Evolutionary conservation across 2,797 vertebrate genomes (phyloP), one percentile per base, ranked within the genome.

Genomic region (Sebastes variabilis): DNA sequence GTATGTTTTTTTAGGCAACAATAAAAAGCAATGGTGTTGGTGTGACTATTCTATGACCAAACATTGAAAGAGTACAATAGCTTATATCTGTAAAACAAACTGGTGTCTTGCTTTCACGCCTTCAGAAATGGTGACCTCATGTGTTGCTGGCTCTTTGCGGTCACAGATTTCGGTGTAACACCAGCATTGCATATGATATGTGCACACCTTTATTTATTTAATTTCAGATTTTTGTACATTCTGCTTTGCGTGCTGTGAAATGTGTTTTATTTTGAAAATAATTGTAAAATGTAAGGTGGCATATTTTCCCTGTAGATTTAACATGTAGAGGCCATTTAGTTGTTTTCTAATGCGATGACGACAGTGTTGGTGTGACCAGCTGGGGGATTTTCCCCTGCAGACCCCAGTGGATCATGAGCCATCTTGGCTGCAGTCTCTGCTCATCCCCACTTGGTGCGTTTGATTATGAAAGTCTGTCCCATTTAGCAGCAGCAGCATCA

Each of bases 371-470:
- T 78, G 74, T 18, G 52, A 79, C 25, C 58, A 82, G 79, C 66
- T 79, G 60, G 36, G 36, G 80, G 52, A 56, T 84, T 84, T 87
- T 80, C 60, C 73, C 70, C 61, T 4, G 6, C 52, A 68, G 56
- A 82, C 62, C 52, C 5, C 12, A 29, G 38, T 42, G 82, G 66
- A 86, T 49, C 46, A 49, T 82, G 62, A 85, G 66, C 75, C 58
- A 55, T 86, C 75, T 84, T 76, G 59, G 58, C 72, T 82, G 67
- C 72, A 76, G 34, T 69, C 58, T 73, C 38, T 73, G 29, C 55
- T 79, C 29, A 72, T 76, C 72, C 30, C 27, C 10, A 20, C 1
- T 83, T 42, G 16, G 13, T 68, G 76, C 22, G 30, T 46, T 72
- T 77, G 25, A 80, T 72, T 75, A 66, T 69, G 12, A 58, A 72